These are phyloP conservation scores for Argyresthia goedartella DNA, from an alignment of 2,888 invertebrate genomes.

Conservation along the genomic window DNA sequence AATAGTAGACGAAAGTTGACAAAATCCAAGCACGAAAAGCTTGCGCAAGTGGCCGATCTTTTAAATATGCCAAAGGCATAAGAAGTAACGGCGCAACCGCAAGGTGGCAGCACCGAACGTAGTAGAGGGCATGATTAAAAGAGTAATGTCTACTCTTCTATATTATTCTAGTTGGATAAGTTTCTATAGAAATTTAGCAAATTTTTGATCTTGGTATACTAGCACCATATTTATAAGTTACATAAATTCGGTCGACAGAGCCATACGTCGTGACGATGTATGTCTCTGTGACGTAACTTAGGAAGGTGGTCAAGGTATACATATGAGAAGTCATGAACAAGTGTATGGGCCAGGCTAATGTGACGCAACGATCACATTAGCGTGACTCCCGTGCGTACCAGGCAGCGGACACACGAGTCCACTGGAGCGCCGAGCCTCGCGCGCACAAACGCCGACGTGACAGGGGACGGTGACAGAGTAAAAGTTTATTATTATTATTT, in stretches of 20 bases:
- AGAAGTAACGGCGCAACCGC: constrained; percentile 20
- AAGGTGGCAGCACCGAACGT: constrained; percentile 31
- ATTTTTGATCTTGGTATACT: constrained; percentile 41
- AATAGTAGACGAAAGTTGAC: too few relatives aligned
- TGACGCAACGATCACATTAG: not conserved
- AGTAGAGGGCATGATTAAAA: constrained; percentile 38
- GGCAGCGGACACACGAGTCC: not conserved
- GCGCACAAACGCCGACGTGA: not conserved
- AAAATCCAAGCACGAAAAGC: too few relatives aligned
- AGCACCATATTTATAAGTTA: constrained; percentile 16
- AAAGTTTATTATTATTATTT: not conserved
- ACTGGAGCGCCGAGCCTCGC: not conserved
- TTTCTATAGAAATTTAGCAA: constrained; percentile 49
- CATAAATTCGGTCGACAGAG: too few relatives aligned
- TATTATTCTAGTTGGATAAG: constrained; percentile 50
- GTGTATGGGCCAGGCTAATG: not conserved
- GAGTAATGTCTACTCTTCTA: constrained; percentile 54
- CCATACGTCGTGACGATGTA: too few relatives aligned
- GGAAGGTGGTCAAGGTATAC: too few relatives aligned
- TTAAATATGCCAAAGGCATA: constrained; percentile 3
- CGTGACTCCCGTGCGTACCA: not conserved
- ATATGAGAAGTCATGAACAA: constrained; percentile 19
- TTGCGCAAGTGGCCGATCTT: too few relatives aligned
- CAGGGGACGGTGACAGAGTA: too few relatives aligned
- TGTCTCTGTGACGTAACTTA: too few relatives aligned